Conservation (phyloP, 92 coral and sea anemone genomes). For the Meandrina meandrites region DNA sequence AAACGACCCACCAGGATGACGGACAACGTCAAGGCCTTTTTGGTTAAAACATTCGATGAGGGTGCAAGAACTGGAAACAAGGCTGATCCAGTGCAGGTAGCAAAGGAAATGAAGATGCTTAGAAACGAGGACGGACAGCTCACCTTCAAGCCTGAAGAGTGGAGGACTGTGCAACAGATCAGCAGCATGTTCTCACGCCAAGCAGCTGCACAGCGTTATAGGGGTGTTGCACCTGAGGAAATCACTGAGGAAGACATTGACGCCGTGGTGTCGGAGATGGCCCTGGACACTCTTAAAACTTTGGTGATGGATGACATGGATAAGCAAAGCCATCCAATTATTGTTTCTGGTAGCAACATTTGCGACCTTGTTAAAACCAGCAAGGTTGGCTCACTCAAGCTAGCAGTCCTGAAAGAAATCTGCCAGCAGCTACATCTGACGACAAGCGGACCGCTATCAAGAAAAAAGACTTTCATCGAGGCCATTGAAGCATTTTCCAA, state of each 20-base stretch:
- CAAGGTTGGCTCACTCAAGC: constrained; percentile 26
- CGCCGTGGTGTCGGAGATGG: constrained; percentile 38
- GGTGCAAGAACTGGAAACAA: constrained; percentile 36
- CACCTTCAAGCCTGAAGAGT: constrained; percentile 22
- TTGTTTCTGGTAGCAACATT: neutral
- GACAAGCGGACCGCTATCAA: constrained; percentile 15
- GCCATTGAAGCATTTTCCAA: neutral
- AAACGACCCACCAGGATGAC: constrained; percentile 38
- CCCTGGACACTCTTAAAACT: neutral
- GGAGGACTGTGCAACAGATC: constrained; percentile 43
- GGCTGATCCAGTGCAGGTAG: constrained; percentile 20
- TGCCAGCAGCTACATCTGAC: constrained; percentile 23
- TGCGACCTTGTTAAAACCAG: neutral
- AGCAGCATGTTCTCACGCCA: constrained; percentile 37
- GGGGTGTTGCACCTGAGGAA: constrained; percentile 31
- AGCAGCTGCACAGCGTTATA: constrained; percentile 32
- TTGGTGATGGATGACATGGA: neutral
- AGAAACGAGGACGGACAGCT: constrained; percentile 9
- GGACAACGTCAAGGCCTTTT: constrained; percentile 37
- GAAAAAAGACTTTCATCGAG: too few species aligned
- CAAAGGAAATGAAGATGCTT: constrained; percentile 13
- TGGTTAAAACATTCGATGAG: constrained; percentile 31
- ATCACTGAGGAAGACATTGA: constrained; percentile 42
- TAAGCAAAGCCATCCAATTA: neutral
- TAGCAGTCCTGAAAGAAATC: constrained; percentile 39